Percentiles rank a stretch among this genome's conserved stretches.
These are phyloP conservation scores for Caenorhabditis uteleia DNA, from an alignment of 2,888 invertebrate species.

Conservation along the genomic window DNA sequence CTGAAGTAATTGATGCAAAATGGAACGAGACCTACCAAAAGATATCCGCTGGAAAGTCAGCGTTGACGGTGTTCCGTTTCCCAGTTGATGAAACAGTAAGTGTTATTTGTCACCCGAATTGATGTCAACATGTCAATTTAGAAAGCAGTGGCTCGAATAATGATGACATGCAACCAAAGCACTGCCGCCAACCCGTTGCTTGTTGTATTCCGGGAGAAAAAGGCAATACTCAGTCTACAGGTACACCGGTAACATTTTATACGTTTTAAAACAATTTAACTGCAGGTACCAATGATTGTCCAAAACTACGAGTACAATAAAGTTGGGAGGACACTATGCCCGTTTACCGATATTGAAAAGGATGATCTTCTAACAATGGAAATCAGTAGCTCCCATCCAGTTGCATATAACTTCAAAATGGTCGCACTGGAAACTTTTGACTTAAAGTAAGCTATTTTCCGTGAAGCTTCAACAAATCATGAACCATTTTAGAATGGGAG, in stretches of 20 bases:
- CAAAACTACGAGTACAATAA: slow-evolving; percentile 41
- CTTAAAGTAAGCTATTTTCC: slow-evolving; percentile 32
- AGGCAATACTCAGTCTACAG: slow-evolving; percentile 41
- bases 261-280: slow-evolving; percentile 1
- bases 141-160: slow-evolving; percentile 18
- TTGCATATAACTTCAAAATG: slow-evolving; percentile 40
- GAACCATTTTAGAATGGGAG: slow-evolving; percentile 24
- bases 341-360: slow-evolving; percentile 28
- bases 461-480: not conserved
- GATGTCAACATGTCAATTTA: slow-evolving; percentile 4
- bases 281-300: slow-evolving; percentile 46
- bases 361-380: slow-evolving; percentile 41
- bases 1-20: slow-evolving; percentile 25
- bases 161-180: slow-evolving; percentile 23
- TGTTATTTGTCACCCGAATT: not conserved
- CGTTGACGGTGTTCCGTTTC: slow-evolving; percentile 29
- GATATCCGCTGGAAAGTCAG: slow-evolving; percentile 10
- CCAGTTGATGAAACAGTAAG: slow-evolving; percentile 20
- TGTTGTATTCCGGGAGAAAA: slow-evolving; percentile 45
- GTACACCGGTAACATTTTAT: slow-evolving; percentile 11
- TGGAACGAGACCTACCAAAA: slow-evolving; percentile 24
- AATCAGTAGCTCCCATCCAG: slow-evolving; percentile 39
- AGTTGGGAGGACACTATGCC: slow-evolving; percentile 48
- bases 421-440: slow-evolving; percentile 35
- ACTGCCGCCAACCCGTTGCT: slow-evolving; percentile 29